Base-by-base conservation (phyloP, 2,888 invertebrate species). In the Theodoxus fluviatilis region DNA sequence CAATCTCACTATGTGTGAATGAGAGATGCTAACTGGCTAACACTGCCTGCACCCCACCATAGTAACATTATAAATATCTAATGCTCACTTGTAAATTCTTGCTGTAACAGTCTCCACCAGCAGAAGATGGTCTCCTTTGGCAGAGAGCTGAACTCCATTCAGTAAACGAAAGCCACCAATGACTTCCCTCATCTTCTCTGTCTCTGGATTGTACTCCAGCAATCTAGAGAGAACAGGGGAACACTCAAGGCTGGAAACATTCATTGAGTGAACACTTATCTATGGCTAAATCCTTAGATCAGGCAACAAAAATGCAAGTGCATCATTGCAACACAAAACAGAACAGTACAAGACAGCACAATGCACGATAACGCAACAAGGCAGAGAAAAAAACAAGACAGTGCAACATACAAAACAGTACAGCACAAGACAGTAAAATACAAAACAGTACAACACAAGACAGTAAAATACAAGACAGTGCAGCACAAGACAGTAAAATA, bases 71-170 rank as follows among this genome's bases (percentile, higher is more conserved):
- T 0, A 18, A 59, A 59, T n/a, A 25, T 43, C 25, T 35, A n/a
- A 71, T 28, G 61, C 72, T 71, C 69, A 79, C 80, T 74, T 76
- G 47, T 71, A 65, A 31, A 80, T 73, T 71, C 78, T 77, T 25
- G 78, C 76, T 59, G 66, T 75, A 2, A 78, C 75, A 49, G 79
- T 81, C 66, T 98, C 98, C 1, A 91, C 87, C 0, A 96, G 91
- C 35, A 98, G 87, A 2, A 98, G 84, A 81, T 93, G 94, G 72
- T 93, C 92, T 84, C 94, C 93, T 81, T 94, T 92, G 4, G 92
- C 91, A 18, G 94, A 93, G 0, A 98, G 82, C 67, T 90, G 91
- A 33, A 98, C 87, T 22, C 98, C 98, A 87, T 98, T 99, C 0
- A 97, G 90, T 87, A 97, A 96, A 86, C 91, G 91, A 0, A 98